Evolutionary conservation across 2,797 vertebrate genomes (phyloP), one percentile per base, ranked within the genome.

Genomic region (Arnoldichthys spilopterus): DNA sequence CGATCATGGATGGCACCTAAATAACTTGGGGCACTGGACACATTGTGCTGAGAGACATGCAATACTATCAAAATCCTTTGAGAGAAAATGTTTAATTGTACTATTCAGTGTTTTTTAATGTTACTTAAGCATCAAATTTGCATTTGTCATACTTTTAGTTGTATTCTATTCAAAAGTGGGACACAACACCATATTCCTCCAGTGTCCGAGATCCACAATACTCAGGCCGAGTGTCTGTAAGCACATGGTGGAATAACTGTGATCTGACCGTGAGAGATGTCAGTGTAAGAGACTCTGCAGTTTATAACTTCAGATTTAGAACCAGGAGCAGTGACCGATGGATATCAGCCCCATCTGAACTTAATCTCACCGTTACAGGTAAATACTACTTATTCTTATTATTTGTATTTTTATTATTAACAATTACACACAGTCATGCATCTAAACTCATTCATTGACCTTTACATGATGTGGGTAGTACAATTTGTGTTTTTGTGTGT

Each of bases 301-400:
- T 76, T 67, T 84, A 84, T 76, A 74, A 73, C 67, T 77, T 79
- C 7, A 63, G 77, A 72, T 56, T 78, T 13, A 72, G 54, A 77
- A 72, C 45, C 47, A 3, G 9, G 5, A 37, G 24, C 18, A 61
- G 4, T 28, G 66, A 30, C 63, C n/a, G n/a, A n/a, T 75, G 74
- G 53, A 22, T 30, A 59, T 67, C 58, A 6, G 45, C 22, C 0
- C n/a, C 76, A 78, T 51, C 6, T 54, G 18, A 45, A 20, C 20
- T 76, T 49, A 70, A 16, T 30, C 66, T 66, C 54, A 81, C 72
- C 68, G 76, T 78, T 53, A 47, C 24, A 69, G 22, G 30, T 58
- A 59, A 24, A 71, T 11, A 43, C n/a, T 2, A 47, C 53, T 69
- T 43, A 6, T 12, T 4, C 5, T 8, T 6, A 12, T 8, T n/a